Evolutionary conservation across 2,888 invertebrate genomes (phyloP).

Genomic region (Teleogryllus oceanicus): DNA sequence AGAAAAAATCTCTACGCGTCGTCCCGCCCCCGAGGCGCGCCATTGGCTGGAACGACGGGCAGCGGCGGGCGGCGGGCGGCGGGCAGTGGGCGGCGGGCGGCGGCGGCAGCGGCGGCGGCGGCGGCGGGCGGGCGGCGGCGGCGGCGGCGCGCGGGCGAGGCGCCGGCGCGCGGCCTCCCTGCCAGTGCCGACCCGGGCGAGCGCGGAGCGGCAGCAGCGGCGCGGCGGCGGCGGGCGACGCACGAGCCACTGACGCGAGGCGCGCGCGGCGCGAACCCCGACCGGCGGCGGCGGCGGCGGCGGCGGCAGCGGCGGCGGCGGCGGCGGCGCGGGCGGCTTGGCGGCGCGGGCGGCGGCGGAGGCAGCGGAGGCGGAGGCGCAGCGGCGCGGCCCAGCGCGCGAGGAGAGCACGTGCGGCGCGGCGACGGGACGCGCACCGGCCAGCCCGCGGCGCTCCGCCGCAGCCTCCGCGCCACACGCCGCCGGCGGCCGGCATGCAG

Average conservation of each 20-base stretch:
- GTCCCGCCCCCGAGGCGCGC: not conserved
- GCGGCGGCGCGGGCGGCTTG: no score
- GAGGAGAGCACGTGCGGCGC: not conserved
- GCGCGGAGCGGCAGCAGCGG: not conserved
- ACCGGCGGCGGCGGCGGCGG: not conserved
- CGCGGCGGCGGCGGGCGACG: not conserved
- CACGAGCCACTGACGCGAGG: not conserved
- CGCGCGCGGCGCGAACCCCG: not conserved
- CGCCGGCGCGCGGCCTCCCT: not conserved
- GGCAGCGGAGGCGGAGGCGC: not conserved
- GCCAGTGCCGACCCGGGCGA: not conserved
- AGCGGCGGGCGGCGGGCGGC: not conserved
- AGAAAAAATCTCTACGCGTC: conserved; percentile 12
- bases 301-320: no score
- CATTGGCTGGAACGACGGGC: not conserved
- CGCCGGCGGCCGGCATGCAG: no score
- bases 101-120: not conserved
- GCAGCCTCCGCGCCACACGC: no score
- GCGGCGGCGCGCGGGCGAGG: not conserved
- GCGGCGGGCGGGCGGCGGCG: not conserved
- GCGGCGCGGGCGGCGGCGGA: not conserved
- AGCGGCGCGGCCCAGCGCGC: not conserved
- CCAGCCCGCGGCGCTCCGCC: not conserved
- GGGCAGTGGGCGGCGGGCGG: not conserved
- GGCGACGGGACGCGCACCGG: not conserved